Conservation (phyloP, 1,140 invertebrate species). For the Cotesia typhae region DNA sequence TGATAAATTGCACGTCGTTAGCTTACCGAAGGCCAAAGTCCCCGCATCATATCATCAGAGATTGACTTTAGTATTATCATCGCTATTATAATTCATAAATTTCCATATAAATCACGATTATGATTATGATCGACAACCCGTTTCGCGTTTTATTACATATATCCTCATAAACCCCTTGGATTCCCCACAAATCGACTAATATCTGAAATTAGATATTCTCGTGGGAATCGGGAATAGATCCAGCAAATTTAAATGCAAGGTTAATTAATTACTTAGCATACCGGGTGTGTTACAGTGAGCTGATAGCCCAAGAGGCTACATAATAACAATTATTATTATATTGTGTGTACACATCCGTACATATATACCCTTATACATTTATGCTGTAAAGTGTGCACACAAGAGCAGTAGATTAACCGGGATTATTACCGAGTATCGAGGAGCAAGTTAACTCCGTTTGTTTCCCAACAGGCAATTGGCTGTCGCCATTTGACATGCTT, state of each 20-base stretch:
- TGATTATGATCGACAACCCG: background rate
- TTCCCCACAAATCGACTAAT: too few species aligned
- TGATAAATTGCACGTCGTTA: constrained; percentile 41
- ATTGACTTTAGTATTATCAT: background rate
- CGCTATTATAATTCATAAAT: background rate
- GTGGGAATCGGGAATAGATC: too few species aligned
- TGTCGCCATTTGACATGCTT: constrained; percentile 59
- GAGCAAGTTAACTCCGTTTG: constrained; percentile 50
- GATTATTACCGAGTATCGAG: constrained; percentile 5
- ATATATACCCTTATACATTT: too few species aligned
- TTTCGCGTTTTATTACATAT: background rate
- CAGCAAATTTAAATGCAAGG: too few species aligned
- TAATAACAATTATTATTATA: too few species aligned
- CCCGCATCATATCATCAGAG: background rate
- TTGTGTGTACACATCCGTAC: too few species aligned
- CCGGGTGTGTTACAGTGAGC: too few species aligned
- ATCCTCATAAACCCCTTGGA: too few species aligned
- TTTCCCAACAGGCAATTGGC: constrained; percentile 63
- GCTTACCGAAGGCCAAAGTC: constrained; percentile 26
- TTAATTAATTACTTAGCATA: too few species aligned
- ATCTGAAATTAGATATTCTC: background rate
- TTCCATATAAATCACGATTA: background rate
- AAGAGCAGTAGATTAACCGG: background rate
- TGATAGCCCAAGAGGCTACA: too few species aligned
- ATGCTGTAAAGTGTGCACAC: too few species aligned